phyloP scores from a whole-genome alignment of 2,888 invertebrate genomes.

The Atrina japonica region DNA sequence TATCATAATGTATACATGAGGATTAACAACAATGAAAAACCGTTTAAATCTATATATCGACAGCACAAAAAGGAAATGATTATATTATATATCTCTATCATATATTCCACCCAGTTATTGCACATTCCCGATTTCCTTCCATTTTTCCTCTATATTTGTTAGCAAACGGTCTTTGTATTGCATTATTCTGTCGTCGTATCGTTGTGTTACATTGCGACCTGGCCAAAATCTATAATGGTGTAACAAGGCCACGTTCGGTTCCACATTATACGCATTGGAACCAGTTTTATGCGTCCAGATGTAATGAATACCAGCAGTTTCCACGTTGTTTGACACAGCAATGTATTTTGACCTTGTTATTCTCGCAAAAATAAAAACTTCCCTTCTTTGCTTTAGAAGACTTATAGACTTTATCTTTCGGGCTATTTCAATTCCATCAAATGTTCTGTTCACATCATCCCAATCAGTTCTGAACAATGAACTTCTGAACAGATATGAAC shows the following conservation, averaged over 20 bases:
- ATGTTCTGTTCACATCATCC: conserved; percentile 38
- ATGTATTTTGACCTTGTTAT: conserved; percentile 63
- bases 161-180: no score
- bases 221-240: conserved; percentile 57
- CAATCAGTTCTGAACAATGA: conserved; percentile 68
- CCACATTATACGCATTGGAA: conserved; percentile 19
- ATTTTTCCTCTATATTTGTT: no score
- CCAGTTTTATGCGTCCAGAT: conserved; percentile 43
- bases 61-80: no score
- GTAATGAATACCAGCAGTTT: conserved; percentile 63
- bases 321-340: conserved; percentile 52
- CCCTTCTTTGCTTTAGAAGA: conserved; percentile 54
- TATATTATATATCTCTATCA: no score
- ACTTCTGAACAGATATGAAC: conserved; percentile 51
- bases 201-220: no score
- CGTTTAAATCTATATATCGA: no score
- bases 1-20: no score
- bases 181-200: no score
- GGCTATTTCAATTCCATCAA: conserved; percentile 34
- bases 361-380: conserved; percentile 44
- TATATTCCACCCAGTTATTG: no score
- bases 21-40: no score
- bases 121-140: no score
- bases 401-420: conserved; percentile 54
- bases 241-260: conserved; percentile 45